Conservation (phyloP, 2,113 vertebrate genomes). For the Malurus cyaneus region DNA sequence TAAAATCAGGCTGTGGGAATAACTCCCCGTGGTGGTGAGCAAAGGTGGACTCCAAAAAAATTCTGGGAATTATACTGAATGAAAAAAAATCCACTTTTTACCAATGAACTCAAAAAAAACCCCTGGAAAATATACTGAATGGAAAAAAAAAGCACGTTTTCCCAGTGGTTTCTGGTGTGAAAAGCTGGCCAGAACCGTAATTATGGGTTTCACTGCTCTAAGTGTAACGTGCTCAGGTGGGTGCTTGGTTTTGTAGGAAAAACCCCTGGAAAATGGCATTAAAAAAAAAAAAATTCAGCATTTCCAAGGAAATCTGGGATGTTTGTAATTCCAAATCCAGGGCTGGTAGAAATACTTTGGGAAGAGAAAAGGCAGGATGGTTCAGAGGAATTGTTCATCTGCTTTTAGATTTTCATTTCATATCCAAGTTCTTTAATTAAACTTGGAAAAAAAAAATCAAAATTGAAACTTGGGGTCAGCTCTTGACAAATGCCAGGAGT, state of each 20-base stretch:
- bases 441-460: neutral
- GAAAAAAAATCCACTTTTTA: neutral
- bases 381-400: neutral
- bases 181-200: neutral
- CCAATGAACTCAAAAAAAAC: neutral
- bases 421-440: neutral
- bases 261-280: neutral
- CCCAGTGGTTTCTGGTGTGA: neutral
- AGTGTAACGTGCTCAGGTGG: neutral
- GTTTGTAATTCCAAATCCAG: neutral
- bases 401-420: neutral
- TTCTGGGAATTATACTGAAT: accelerated
- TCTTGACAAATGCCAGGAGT: neutral
- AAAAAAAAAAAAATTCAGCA: neutral
- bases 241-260: neutral
- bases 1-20: neutral
- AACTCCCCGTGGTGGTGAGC: neutral
- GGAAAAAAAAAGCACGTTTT: neutral
- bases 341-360: neutral
- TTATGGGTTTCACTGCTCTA: neutral
- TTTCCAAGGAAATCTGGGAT: neutral
- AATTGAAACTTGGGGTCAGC: neutral
- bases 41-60: neutral
- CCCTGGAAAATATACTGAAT: accelerated
- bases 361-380: neutral